phyloP scores from a whole-genome alignment of 2,888 invertebrate species.

The Agriopis marginaria region DNA sequence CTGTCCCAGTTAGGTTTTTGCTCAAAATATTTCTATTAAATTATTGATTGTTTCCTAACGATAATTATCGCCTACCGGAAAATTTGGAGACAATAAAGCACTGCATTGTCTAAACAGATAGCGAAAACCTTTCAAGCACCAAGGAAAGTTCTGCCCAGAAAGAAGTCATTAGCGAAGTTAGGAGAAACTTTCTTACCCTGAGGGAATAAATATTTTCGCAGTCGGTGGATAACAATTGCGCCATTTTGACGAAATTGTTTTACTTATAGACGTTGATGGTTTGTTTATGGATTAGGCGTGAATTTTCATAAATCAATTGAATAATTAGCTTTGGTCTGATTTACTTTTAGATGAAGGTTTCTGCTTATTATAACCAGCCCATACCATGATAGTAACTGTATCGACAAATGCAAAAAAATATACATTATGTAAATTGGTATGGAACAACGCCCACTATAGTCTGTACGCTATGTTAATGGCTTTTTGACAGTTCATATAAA shows the following conservation, averaged over 20 bases:
- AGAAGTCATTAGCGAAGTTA: slow-evolving; percentile 82
- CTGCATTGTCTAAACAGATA: slow-evolving; percentile 75
- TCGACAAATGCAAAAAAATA: too few relatives aligned
- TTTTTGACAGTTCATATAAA: too few relatives aligned
- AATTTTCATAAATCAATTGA: slow-evolving; percentile 14
- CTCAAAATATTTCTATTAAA: neutral
- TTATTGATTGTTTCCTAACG: slow-evolving; percentile 6
- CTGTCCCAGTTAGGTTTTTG: too few relatives aligned
- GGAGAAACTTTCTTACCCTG: slow-evolving; percentile 67
- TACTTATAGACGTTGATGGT: slow-evolving; percentile 59
- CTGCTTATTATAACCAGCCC: neutral
- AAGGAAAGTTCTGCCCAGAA: slow-evolving; percentile 74
- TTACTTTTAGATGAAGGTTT: neutral
- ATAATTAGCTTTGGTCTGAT: neutral
- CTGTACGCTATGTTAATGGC: too few relatives aligned
- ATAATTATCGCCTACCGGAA: slow-evolving; percentile 47
- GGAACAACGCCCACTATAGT: too few relatives aligned
- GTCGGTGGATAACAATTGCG: slow-evolving; percentile 72
- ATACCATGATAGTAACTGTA: too few relatives aligned
- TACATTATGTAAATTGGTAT: too few relatives aligned
- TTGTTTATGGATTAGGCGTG: slow-evolving; percentile 41
- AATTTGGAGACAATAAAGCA: slow-evolving; percentile 68
- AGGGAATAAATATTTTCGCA: slow-evolving; percentile 78
- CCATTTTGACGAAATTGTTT: slow-evolving; percentile 63
- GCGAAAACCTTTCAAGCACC: slow-evolving; percentile 71